Evolutionary conservation across 2,113 vertebrate genomes (phyloP).

Genomic region (Lepisosteus osseus): DNA sequence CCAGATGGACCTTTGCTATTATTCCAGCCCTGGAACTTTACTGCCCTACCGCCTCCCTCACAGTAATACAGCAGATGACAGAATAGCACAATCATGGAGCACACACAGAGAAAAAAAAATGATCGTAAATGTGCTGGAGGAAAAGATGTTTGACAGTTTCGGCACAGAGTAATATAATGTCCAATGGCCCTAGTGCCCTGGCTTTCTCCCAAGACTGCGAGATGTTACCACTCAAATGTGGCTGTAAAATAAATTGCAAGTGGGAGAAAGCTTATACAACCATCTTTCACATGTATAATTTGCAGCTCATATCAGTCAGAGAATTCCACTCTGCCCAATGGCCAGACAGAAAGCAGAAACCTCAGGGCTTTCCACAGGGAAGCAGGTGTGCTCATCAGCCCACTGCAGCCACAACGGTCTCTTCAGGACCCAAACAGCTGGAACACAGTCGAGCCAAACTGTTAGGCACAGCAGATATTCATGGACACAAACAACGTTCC

Average conservation of each 20-base stretch:
- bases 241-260: no score
- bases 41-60: constrained; percentile 28
- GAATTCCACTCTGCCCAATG: no score
- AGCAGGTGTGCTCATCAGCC: no score
- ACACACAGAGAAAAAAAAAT: constrained; percentile 20
- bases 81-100: constrained; percentile 39
- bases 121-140: not conserved
- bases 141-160: not conserved
- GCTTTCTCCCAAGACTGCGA: not conserved
- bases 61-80: constrained; percentile 52
- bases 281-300: not conserved
- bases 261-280: not conserved
- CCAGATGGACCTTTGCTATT: constrained; percentile 49
- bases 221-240: not conserved
- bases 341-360: no score
- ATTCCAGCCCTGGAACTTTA: constrained; percentile 41
- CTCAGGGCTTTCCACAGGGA: no score
- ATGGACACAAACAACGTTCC: no score
- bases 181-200: not conserved
- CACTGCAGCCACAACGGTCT: no score
- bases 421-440: no score
- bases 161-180: not conserved
- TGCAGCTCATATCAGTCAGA: not conserved
- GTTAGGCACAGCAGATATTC: no score
- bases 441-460: no score